phyloP scores from a whole-genome alignment of 2,888 invertebrate genomes.

The Periphyllus acericola region DNA sequence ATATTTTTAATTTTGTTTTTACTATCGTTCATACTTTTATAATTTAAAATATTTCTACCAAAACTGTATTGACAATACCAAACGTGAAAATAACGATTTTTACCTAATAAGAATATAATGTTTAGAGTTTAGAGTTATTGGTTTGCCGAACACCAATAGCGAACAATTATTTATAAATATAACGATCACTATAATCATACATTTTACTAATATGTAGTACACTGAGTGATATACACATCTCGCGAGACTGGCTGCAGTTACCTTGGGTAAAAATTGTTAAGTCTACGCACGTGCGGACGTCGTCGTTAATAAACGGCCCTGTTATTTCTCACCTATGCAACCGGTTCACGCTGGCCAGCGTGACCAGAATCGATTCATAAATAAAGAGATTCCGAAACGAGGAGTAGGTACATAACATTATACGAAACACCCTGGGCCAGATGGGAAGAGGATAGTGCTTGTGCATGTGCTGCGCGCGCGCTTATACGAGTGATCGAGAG shows the following conservation, averaged over 20 bases:
- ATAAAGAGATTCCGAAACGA: conserved; percentile 60
- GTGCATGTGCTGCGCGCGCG: not conserved
- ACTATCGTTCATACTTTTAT: not conserved
- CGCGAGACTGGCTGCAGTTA: not conserved
- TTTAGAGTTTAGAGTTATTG: not conserved
- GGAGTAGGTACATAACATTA: conserved; percentile 12
- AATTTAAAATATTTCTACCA: not conserved
- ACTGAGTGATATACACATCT: not conserved
- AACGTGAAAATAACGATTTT: not conserved
- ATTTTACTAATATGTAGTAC: not conserved
- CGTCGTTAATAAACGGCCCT: conserved; percentile 53
- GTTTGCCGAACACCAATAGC: not conserved
- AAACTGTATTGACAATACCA: not conserved
- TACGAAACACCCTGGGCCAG: conserved; percentile 58
- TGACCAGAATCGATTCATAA: conserved; percentile 60
- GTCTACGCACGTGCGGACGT: conserved; percentile 55
- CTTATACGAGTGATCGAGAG: conserved; percentile 3
- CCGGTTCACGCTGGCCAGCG: conserved; percentile 50
- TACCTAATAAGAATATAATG: not conserved
- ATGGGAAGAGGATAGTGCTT: conserved; percentile 27
- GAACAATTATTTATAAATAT: not conserved
- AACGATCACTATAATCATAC: not conserved
- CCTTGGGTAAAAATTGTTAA: conserved; percentile 31
- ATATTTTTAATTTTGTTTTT: not conserved
- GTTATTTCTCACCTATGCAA: conserved; percentile 59